Conservation (phyloP, 1,140 invertebrate species). For the Elymnias hypermnestra region DNA sequence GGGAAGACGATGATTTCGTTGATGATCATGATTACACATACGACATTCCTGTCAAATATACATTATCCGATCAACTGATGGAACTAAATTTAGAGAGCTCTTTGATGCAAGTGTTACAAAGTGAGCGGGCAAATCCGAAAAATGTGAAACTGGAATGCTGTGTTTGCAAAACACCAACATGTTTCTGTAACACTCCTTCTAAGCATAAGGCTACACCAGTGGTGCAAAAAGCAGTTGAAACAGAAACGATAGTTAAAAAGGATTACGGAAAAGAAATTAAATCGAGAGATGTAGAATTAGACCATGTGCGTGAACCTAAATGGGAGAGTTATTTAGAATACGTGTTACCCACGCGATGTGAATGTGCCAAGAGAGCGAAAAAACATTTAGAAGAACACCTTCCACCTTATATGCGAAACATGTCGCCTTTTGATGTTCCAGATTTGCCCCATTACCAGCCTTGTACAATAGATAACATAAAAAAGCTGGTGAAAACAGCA, state of each 20-base stretch:
- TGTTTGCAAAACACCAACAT: constrained; percentile 38
- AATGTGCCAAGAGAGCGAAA: constrained; percentile 44
- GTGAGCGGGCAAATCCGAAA: constrained; percentile 42
- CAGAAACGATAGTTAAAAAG: not conserved
- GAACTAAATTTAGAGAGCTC: constrained; percentile 54
- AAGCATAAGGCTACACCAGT: constrained; percentile 1
- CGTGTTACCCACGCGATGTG: constrained; percentile 37
- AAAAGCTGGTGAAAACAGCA: constrained; percentile 37
- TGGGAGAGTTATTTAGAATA: constrained; percentile 49
- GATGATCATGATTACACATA: constrained; percentile 44
- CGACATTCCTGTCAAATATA: constrained; percentile 42
- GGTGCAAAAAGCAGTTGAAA: not conserved
- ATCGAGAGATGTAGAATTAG: constrained; percentile 27
- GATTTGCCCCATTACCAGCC: constrained; percentile 48
- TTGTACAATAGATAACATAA: constrained; percentile 40
- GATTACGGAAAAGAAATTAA: constrained; percentile 30
- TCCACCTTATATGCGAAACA: constrained; percentile 56
- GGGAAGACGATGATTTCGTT: constrained; percentile 37
- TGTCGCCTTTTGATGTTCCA: constrained; percentile 37
- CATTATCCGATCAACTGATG: constrained; percentile 28
- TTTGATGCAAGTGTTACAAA: constrained; percentile 52
- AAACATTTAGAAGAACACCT: constrained; percentile 52
- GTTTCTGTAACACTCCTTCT: constrained; percentile 32
- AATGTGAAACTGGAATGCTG: constrained; percentile 32
- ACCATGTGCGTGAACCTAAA: constrained; percentile 50